Percentiles rank a stretch among this genome's conserved stretches.
phyloP scores from a whole-genome alignment of 2,113 vertebrate genomes.

The Carassius carassius region DNA sequence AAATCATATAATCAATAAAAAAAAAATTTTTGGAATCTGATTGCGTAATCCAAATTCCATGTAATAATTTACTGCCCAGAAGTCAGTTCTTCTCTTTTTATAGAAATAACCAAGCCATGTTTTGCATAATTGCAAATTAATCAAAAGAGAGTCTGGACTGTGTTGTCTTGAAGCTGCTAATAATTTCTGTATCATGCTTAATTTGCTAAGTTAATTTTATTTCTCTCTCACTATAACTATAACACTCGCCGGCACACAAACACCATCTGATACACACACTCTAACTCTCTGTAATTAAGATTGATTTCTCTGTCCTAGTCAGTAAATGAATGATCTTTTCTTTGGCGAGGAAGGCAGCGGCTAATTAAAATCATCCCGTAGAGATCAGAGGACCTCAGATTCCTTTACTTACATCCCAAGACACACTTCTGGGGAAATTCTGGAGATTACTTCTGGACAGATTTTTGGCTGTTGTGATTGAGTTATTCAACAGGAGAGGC shows the following conservation, averaged over 20 bases:
- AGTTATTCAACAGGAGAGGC: slow-evolving; percentile 10
- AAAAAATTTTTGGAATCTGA: too few relatives aligned
- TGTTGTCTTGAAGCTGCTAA: not conserved
- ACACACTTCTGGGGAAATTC: slow-evolving; percentile 12
- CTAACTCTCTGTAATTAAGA: slow-evolving; percentile 46
- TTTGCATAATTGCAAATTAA: too few relatives aligned
- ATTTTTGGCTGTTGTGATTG: slow-evolving; percentile 20
- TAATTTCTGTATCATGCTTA: not conserved
- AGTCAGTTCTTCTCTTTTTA: too few relatives aligned
- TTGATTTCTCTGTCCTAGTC: slow-evolving; percentile 49
- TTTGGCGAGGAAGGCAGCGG: slow-evolving; percentile 45
- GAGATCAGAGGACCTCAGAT: slow-evolving; percentile 30
- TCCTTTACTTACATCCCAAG: slow-evolving; percentile 9
- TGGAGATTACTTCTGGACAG: not conserved
- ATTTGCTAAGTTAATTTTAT: slow-evolving; percentile 1
- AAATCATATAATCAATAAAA: too few relatives aligned
- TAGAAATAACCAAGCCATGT: too few relatives aligned
- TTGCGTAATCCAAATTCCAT: too few relatives aligned
- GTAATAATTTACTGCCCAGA: too few relatives aligned
- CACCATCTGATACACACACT: slow-evolving; percentile 36
- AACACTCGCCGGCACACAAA: slow-evolving; percentile 18
- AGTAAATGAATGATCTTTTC: slow-evolving; percentile 55
- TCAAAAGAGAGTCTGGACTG: too few relatives aligned
- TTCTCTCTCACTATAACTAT: too few relatives aligned
- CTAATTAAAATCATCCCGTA: slow-evolving; percentile 54